Conservation (phyloP, 2,113 vertebrate genomes). For the Prunella himalayana region DNA sequence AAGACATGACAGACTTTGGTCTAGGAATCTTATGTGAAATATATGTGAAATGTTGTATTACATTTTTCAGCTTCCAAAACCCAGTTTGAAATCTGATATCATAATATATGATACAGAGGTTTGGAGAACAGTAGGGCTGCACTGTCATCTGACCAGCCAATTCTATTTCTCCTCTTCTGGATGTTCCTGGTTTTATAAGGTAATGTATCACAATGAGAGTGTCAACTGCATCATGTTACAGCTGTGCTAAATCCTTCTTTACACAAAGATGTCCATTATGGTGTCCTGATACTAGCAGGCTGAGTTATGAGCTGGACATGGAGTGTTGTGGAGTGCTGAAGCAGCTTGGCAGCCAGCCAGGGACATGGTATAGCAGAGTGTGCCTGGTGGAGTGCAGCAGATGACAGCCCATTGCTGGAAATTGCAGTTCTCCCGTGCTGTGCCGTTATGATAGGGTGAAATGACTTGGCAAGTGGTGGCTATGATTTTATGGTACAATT, state of each 20-base stretch:
- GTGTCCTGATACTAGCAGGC: neutral
- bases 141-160: neutral
- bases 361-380: neutral
- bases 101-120: neutral
- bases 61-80: constrained; percentile 1
- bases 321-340: neutral
- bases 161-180: neutral
- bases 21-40: neutral
- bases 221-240: constrained; percentile 6
- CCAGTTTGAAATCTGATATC: neutral
- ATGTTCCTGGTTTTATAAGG: constrained; percentile 27
- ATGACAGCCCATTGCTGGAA: constrained; percentile 14
- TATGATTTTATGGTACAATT: constrained; percentile 42
- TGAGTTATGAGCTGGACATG: constrained; percentile 31
- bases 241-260: constrained; percentile 46
- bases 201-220: neutral
- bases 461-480: constrained; percentile 35
- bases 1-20: neutral
- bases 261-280: constrained; percentile 38
- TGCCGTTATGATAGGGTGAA: constrained; percentile 17
- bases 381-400: constrained; percentile 27
- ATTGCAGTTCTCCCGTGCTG: neutral
- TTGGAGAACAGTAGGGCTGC: neutral
- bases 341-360: neutral
- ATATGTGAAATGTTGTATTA: neutral